Evolutionary conservation across 2,797 vertebrate genomes (phyloP).

Genomic region (Gymnocypris eckloni): DNA sequence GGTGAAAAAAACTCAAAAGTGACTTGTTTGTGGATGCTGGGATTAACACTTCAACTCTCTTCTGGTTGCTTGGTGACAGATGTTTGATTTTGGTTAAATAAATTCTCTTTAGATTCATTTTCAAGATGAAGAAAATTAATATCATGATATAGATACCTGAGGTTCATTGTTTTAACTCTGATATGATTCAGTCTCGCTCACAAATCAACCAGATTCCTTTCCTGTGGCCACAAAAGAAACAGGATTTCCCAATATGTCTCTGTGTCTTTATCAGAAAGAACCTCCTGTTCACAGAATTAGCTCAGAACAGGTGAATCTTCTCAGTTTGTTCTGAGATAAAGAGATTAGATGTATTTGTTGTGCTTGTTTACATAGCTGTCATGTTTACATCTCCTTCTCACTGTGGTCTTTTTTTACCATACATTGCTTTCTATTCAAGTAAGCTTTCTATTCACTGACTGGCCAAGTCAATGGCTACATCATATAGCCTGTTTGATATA

Average conservation of each 20-base stretch:
- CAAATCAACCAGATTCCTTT: not conserved
- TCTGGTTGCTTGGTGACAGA: constrained; percentile 86
- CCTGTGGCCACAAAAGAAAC: constrained; percentile 3
- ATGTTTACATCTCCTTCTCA: constrained; percentile 49
- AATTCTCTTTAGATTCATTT: not conserved
- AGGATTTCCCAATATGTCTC: constrained; percentile 25
- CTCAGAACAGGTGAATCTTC: constrained; percentile 41
- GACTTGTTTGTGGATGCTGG: constrained; percentile 90
- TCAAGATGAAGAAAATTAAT: not conserved
- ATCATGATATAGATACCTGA: not conserved
- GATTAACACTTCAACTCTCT: constrained; percentile 94
- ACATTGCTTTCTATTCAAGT: constrained; percentile 16
- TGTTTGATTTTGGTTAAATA: constrained; percentile 70
- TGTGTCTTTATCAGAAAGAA: constrained; percentile 37
- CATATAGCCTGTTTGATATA: not conserved
- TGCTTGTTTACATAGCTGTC: constrained; percentile 50
- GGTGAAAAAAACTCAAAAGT: constrained; percentile 75
- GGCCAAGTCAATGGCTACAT: constrained; percentile 7
- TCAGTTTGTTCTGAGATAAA: constrained; percentile 42
- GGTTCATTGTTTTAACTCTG: not conserved
- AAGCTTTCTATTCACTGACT: constrained; percentile 28
- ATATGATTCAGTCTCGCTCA: not conserved
- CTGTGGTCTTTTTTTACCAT: constrained; percentile 10
- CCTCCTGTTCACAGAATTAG: constrained; percentile 27
- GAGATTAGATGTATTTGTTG: constrained; percentile 38